Conservation (phyloP, 2,888 invertebrate genomes). For the Metallyticus violacea region DNA sequence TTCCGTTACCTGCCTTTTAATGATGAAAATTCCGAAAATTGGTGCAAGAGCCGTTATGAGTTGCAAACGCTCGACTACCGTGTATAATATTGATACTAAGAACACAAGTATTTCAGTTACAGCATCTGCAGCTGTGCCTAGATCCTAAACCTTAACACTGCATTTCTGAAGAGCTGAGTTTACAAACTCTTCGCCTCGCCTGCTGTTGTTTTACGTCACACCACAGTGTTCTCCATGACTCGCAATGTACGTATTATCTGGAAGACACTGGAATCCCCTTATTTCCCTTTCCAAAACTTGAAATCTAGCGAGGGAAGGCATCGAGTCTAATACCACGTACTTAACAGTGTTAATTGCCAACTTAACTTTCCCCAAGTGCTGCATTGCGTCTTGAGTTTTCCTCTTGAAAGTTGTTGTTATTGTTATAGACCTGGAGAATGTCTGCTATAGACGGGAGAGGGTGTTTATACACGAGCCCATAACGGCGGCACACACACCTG, state of each 20-base stretch:
- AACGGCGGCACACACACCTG: background rate
- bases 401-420: constrained; percentile 22
- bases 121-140: background rate
- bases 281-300: constrained; percentile 25
- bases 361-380: constrained; percentile 34
- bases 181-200: constrained; percentile 2
- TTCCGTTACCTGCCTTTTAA: too few species aligned
- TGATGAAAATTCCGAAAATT: too few species aligned
- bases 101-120: background rate
- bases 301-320: constrained; percentile 16
- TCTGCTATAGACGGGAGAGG: constrained; percentile 3
- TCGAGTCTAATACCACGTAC: constrained; percentile 32
- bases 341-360: constrained; percentile 35
- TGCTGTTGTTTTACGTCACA: background rate
- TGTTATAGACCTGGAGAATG: constrained; percentile 4
- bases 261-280: constrained; percentile 33
- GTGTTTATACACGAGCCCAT: constrained; percentile 1
- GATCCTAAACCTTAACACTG: background rate
- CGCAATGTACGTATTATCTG: constrained; percentile 33
- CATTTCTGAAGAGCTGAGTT: too few species aligned
- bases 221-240: background rate
- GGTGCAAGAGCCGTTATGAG: too few species aligned
- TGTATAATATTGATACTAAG: background rate
- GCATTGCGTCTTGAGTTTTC: constrained; percentile 29
- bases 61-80: background rate